Conservation (phyloP, 2,888 invertebrate genomes). For the Agrotis puta region DNA sequence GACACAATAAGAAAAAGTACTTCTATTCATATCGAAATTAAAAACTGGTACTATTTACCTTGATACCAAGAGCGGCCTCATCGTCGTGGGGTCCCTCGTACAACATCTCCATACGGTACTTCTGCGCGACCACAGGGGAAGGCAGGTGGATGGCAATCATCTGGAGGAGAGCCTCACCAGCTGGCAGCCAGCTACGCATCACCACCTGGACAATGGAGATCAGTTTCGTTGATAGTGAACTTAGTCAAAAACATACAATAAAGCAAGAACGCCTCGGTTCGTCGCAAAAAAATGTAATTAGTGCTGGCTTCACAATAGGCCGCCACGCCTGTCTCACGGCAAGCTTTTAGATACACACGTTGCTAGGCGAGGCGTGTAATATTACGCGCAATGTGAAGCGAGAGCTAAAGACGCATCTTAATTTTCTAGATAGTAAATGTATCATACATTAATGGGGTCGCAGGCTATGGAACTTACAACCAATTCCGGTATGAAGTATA, state of each 20-base stretch:
- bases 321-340: too few relatives aligned
- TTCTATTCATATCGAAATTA: too few relatives aligned
- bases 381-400: too few relatives aligned
- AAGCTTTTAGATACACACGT: too few relatives aligned
- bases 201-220: constrained; percentile 92
- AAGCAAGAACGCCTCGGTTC: too few relatives aligned
- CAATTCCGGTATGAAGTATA: constrained; percentile 86
- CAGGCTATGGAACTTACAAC: constrained; percentile 75
- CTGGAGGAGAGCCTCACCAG: constrained; percentile 99
- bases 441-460: constrained; percentile 85
- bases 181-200: constrained; percentile 99
- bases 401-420: too few relatives aligned
- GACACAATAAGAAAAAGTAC: too few relatives aligned
- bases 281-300: too few relatives aligned
- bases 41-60: constrained; percentile 84
- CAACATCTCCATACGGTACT: constrained; percentile 99
- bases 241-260: too few relatives aligned
- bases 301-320: too few relatives aligned
- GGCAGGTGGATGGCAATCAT: constrained; percentile 99
- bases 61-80: constrained; percentile 97
- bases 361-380: too few relatives aligned
- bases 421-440: constrained; percentile 65
- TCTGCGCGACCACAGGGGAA: constrained; percentile 99
- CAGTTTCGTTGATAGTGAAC: neutral
- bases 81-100: constrained; percentile 99